Conservation (phyloP, 2,888 invertebrate species). For the Dorcus parallelipipedus region DNA sequence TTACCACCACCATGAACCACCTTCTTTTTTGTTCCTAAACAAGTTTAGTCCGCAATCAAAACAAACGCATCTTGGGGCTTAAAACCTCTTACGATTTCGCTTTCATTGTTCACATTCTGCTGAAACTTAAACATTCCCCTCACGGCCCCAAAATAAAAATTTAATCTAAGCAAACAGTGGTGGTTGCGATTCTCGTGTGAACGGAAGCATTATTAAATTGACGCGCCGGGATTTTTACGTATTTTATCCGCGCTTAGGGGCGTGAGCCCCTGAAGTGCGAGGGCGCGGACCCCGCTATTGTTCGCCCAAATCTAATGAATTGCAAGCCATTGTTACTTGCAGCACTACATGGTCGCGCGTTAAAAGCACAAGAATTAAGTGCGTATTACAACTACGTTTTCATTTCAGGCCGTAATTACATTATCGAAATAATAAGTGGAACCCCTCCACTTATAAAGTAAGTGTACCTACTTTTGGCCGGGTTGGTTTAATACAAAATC, state of each 20-base stretch:
- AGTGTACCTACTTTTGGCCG: too few species aligned
- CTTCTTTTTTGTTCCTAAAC: too few species aligned
- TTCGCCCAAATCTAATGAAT: constrained; percentile 39
- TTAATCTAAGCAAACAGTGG: constrained; percentile 36
- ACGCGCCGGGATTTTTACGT: constrained; percentile 44
- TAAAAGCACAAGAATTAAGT: constrained; percentile 24
- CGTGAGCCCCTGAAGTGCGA: constrained; percentile 28
- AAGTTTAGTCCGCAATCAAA: too few species aligned
- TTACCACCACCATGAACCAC: too few species aligned
- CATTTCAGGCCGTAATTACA: too few species aligned
- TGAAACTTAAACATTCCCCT: constrained; percentile 4
- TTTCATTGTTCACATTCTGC: background rate
- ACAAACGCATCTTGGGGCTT: too few species aligned
- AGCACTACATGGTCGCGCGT: constrained; percentile 30
- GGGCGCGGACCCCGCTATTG: constrained; percentile 29
- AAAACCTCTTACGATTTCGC: too few species aligned
- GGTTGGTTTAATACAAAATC: too few species aligned
- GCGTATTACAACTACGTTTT: constrained; percentile 12
- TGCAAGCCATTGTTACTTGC: constrained; percentile 36
- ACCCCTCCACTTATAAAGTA: too few species aligned
- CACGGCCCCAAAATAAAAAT: constrained; percentile 19
- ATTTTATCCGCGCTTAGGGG: constrained; percentile 35
- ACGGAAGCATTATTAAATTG: constrained; percentile 44
- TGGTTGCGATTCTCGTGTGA: constrained; percentile 35
- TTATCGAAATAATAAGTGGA: too few species aligned